Evolutionary conservation across 1,140 invertebrate genomes (phyloP).

Genomic region (Myzus persicae): DNA sequence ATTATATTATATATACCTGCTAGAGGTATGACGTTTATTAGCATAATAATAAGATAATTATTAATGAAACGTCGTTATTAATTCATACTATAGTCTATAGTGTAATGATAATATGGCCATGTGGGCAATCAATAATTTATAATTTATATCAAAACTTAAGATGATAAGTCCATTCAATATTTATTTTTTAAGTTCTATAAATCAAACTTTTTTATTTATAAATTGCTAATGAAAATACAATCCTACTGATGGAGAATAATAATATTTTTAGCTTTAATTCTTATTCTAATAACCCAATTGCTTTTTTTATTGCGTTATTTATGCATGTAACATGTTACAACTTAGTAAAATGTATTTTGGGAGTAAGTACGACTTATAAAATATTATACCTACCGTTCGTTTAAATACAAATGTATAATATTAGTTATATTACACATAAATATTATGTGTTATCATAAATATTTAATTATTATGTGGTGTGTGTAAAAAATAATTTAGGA

Average conservation of each 20-base stretch:
- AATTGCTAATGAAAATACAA: neutral
- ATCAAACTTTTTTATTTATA: neutral
- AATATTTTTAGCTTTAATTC: neutral
- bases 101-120: neutral
- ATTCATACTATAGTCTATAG: neutral
- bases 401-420: neutral
- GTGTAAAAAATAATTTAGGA: neutral
- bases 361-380: neutral
- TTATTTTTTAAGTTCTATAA: neutral
- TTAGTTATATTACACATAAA: neutral
- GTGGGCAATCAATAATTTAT: neutral
- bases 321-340: neutral
- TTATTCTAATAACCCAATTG: neutral
- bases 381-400: neutral
- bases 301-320: neutral
- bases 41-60: constrained; percentile 4
- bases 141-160: neutral
- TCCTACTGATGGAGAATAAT: neutral
- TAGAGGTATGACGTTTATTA: neutral
- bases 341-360: neutral
- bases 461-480: neutral
- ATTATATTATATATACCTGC: too few species aligned
- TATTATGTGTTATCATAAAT: neutral
- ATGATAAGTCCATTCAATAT: neutral
- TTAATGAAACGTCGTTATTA: neutral